Conservation (phyloP, 2,888 invertebrate species). For the Halictus quadricinctus region DNA sequence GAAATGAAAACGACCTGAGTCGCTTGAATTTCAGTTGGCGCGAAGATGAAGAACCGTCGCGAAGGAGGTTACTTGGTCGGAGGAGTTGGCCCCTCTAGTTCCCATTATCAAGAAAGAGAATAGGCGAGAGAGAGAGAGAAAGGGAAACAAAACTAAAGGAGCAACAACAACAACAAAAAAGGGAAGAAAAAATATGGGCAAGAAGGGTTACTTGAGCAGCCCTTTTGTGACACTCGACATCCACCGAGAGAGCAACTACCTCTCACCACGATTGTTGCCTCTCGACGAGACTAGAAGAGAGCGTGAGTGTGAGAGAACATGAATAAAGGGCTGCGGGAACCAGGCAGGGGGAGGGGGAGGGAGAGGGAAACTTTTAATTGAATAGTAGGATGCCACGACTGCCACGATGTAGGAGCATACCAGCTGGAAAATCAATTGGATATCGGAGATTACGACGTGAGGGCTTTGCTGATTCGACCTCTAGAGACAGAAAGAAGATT, state of each 20-base stretch:
- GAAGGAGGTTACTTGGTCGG: slow-evolving; percentile 60
- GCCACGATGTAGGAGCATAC: slow-evolving; percentile 72
- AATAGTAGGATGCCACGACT: slow-evolving; percentile 75
- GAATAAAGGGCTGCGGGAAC: slow-evolving; percentile 54
- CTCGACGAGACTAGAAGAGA: slow-evolving; percentile 64
- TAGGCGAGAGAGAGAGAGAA: slow-evolving; percentile 1
- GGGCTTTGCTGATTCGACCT: slow-evolving; percentile 75
- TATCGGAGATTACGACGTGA: slow-evolving; percentile 79
- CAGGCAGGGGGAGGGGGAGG: slow-evolving; percentile 26
- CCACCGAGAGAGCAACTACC: slow-evolving; percentile 64
- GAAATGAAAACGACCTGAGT: slow-evolving; percentile 45
- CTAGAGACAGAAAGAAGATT: slow-evolving; percentile 55
- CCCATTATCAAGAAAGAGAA: slow-evolving; percentile 54
- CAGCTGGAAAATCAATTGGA: slow-evolving; percentile 79
- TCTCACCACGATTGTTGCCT: slow-evolving; percentile 72
- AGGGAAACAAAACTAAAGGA: background rate
- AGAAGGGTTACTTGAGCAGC: slow-evolving; percentile 66
- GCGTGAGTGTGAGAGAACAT: slow-evolving; percentile 62
- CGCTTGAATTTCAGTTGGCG: slow-evolving; percentile 49
- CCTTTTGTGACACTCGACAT: slow-evolving; percentile 73
- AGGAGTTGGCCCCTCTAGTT: slow-evolving; percentile 42
- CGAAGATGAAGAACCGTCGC: slow-evolving; percentile 50
- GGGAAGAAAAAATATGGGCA: slow-evolving; percentile 57
- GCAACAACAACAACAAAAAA: slow-evolving; percentile 11
- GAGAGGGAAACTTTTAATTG: slow-evolving; percentile 77